Evolutionary conservation across 2,113 vertebrate genomes (phyloP), one percentile per base, ranked within the genome.

Genomic region (Neolamprologus falcicula): DNA sequence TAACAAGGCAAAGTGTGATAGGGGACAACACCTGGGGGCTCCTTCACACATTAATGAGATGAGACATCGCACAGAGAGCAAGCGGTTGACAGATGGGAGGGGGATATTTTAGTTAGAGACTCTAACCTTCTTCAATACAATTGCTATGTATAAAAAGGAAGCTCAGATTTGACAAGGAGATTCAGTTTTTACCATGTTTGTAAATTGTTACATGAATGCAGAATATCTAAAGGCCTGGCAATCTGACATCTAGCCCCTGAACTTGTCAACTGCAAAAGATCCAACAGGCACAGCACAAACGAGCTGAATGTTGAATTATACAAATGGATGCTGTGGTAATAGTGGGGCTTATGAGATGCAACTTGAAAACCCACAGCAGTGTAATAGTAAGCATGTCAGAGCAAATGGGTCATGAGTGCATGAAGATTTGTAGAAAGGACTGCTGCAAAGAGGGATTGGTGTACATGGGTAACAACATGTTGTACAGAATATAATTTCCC

Each of bases 1-100:
- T 93, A 92, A 92, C 86, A 86, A 92, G 90, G 90, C 53, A 86
- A 81, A 53, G 84, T 90, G 90, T 92, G 94, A 90, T 82, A 55
- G 83, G 57, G 81, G 82, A 87, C 53, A 66, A 71, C 45, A 82
- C 89, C 86, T 85, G 47, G 53, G 80, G 88, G 87, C 86, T 82
- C 47, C 68, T 87, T 81, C 78, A 87, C 84, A 92, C 86, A 89
- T 85, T 88, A 90, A 93, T 91, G 89, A 92, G 87, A 82, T 68
- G 85, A 92, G 87, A 78, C 82, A 47, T 81, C 3, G 17, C 28
- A 71, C 5, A 53, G 45, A 45, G 13, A 52, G 73, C 42, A 31
- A 31, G 50, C 7, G 14, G 28, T 33, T 76, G 71, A 76, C 24
- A 76, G 42, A 76, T 24, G n/a, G 71, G 31, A 45, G 9, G 40